Percentiles rank a stretch among this genome's conserved stretches.
These are phyloP conservation scores for Bombus sylvicola DNA, from an alignment of 1,140 invertebrate species.

Conservation along the genomic window DNA sequence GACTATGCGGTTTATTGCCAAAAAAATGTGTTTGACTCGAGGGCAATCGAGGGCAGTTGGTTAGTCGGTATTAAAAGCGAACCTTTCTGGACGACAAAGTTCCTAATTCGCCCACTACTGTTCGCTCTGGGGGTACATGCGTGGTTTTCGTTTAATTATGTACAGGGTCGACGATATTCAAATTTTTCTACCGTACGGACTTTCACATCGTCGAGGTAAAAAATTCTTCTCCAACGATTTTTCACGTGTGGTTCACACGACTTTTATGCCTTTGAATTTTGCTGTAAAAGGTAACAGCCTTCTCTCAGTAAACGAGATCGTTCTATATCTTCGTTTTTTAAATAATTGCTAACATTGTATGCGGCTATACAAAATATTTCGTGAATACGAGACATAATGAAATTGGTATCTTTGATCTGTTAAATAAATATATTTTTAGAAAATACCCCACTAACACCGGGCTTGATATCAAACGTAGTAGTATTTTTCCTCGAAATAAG, in stretches of 20 bases:
- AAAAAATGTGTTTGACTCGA: neutral
- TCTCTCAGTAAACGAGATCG: neutral
- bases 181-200: neutral
- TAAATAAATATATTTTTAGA: neutral
- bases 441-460: neutral
- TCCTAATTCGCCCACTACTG: constrained; percentile 5
- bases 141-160: constrained; percentile 30
- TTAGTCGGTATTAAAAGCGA: neutral
- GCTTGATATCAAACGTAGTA: neutral
- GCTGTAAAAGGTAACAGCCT: no score
- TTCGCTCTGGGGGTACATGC: neutral
- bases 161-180: neutral
- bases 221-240: neutral
- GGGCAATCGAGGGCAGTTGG: constrained; percentile 30
- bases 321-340: neutral
- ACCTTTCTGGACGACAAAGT: constrained; percentile 11
- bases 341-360: neutral
- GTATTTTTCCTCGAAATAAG: no score
- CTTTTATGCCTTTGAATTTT: neutral
- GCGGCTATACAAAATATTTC: neutral
- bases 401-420: neutral
- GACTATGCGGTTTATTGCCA: neutral
- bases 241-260: neutral
- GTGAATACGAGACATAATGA: neutral
- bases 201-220: neutral